Evolutionary conservation across 2,797 vertebrate genomes (phyloP).

Genomic region (Alauda arvensis): DNA sequence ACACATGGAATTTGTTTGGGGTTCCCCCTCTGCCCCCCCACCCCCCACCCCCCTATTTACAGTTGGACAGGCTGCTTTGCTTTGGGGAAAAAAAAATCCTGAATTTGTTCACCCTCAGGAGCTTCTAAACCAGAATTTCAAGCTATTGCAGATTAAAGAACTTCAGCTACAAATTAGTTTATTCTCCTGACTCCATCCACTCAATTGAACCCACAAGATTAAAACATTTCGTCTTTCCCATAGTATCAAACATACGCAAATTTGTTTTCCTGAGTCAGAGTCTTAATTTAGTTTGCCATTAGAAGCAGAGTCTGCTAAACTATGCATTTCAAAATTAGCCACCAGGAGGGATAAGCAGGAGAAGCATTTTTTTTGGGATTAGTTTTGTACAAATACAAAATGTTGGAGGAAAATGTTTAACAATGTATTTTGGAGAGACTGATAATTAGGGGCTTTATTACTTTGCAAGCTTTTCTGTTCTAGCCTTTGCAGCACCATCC

Average conservation of each 20-base stretch:
- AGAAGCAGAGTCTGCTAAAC: constrained; percentile 1
- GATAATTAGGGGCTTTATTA: neutral
- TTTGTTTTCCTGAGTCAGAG: neutral
- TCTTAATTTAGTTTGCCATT: neutral
- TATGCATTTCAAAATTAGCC: constrained; percentile 37
- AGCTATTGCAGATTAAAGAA: neutral
- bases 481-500: neutral
- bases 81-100: neutral
- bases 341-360: neutral
- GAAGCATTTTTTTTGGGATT: neutral
- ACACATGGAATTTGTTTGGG: neutral
- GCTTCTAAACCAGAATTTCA: neutral
- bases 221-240: neutral
- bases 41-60: no score
- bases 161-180: neutral
- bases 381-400: neutral
- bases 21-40: rapidly evolving
- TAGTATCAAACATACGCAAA: neutral
- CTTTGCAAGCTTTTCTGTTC: neutral
- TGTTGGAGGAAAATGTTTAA: constrained; percentile 8
- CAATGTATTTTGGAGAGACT: neutral
- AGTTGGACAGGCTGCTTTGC: neutral
- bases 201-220: neutral
- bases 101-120: neutral
- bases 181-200: neutral